Evolutionary conservation across 2,113 vertebrate species (phyloP), one percentile per base, ranked within the genome.

Genomic region (Brevimyrus niger): DNA sequence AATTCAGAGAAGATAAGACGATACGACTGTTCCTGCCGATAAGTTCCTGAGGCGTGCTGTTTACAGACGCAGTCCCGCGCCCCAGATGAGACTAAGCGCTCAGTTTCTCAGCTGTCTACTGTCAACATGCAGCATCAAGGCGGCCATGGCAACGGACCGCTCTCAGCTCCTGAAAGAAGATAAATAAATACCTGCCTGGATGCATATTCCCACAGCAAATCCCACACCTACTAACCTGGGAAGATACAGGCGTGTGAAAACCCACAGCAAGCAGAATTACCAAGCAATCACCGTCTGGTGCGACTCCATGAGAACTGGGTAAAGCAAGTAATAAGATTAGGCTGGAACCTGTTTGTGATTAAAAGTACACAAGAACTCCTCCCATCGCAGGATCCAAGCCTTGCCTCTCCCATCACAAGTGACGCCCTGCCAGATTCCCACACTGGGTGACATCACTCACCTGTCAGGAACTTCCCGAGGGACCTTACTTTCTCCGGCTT

Each of bases 401-500:
- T 50, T 76, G 31, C 42, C 65, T 80, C 65, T 80, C n/a, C 23
- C 69, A 80, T 47, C 11, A 94, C 94, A 94, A 91, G 88, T 90
- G 92, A 94, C 47, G n/a, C 48, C 51, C 76, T 4, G n/a, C 19
- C 50, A 19, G 44, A 61, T 46, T 84, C 42, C 82, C 42, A 73
- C 11, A 15, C 0, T 6, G 27, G 27, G 27, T 21, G 84, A 42
- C 89, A 88, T 93, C 86, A 94, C 97, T 96, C 95, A 99, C 98
- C 98, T 97, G 94, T 98, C 97, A 83, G 97, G 95, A 92, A 95
- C 94, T 92, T 97, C 97, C 92, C 93, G 96, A 80, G 96, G 95
- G 90, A 94, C 95, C 95, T 98, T 99, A 99, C 94, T 96, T 94
- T 95, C 97, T 96, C 96, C 97, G 92, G 97, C 94, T 95, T 93